Evolutionary conservation across 2,797 vertebrate species (phyloP).

Genomic region (Alosa sapidissima): DNA sequence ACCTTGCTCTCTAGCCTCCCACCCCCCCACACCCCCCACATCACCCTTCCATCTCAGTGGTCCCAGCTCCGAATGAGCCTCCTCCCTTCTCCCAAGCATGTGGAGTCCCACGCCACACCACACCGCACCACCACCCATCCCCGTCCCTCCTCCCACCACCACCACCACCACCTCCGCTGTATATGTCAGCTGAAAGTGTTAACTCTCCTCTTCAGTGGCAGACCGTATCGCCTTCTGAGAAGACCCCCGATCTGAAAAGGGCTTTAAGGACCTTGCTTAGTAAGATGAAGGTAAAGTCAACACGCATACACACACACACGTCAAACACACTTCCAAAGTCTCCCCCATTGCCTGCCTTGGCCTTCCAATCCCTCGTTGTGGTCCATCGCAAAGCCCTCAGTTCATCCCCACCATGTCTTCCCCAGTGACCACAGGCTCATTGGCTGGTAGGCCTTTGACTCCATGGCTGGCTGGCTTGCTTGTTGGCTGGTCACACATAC

Average conservation of each 20-base stretch:
- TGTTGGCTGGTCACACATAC: not conserved
- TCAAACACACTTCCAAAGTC: not conserved
- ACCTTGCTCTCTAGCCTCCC: not conserved
- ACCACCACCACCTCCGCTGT: constrained; percentile 27
- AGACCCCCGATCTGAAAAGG: constrained; percentile 85
- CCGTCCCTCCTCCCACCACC: constrained; percentile 37
- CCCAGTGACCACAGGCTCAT: not conserved
- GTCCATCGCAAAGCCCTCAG: constrained; percentile 3
- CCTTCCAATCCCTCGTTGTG: not conserved
- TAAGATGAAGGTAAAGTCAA: constrained; percentile 83
- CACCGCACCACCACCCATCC: not conserved
- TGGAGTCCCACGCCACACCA: not conserved
- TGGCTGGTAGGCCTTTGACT: not conserved
- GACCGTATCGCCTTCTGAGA: constrained; percentile 81
- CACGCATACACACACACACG: constrained; percentile 39
- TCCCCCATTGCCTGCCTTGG: constrained; percentile 7
- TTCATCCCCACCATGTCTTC: not conserved
- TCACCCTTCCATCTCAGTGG: not conserved
- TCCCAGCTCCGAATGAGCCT: not conserved
- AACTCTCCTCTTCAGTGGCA: constrained; percentile 83
- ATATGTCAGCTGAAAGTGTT: constrained; percentile 41
- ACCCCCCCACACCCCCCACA: not conserved
- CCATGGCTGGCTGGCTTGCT: not conserved
- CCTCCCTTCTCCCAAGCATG: constrained; percentile 23
- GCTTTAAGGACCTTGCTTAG: constrained; percentile 85